Conservation (phyloP, 2,888 invertebrate species). For the Diadromus collaris region DNA sequence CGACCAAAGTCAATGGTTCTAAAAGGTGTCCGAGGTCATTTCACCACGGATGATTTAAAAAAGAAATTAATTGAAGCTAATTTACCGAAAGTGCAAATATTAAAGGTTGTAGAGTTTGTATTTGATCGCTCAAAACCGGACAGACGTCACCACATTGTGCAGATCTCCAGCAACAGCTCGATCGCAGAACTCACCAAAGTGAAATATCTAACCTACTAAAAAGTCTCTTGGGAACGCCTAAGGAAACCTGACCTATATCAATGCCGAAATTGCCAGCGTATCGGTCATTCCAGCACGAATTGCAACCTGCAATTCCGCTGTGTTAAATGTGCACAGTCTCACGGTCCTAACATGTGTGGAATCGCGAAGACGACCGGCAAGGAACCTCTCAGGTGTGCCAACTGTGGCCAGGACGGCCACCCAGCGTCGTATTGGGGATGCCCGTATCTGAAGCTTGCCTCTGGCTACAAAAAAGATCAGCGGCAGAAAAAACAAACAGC, state of each 20-base stretch:
- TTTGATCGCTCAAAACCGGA: slow-evolving; percentile 23
- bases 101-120: not conserved
- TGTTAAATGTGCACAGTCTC: slow-evolving; percentile 40
- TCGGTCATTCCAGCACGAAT: slow-evolving; percentile 25
- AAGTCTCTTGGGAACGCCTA: slow-evolving; percentile 36
- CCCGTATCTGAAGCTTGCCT: slow-evolving; percentile 16
- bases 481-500: not conserved
- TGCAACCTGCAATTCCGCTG: slow-evolving; percentile 34
- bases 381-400: slow-evolving; percentile 21
- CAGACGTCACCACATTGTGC: slow-evolving; percentile 17
- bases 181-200: slow-evolving; percentile 23
- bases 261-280: slow-evolving; percentile 44
- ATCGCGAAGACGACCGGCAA: not conserved
- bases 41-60: slow-evolving; percentile 27
- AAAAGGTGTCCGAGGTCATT: slow-evolving; percentile 13
- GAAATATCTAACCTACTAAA: slow-evolving; percentile 30
- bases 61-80: not conserved
- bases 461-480: not conserved
- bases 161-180: slow-evolving; percentile 23
- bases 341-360: slow-evolving; percentile 21
- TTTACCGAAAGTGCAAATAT: slow-evolving; percentile 3
- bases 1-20: slow-evolving; percentile 17
- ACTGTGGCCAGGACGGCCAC: slow-evolving; percentile 28
- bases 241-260: slow-evolving; percentile 29
- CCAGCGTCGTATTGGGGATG: slow-evolving; percentile 34